Conservation (phyloP, 2,888 invertebrate genomes). For the Thymelicus sylvestris region DNA sequence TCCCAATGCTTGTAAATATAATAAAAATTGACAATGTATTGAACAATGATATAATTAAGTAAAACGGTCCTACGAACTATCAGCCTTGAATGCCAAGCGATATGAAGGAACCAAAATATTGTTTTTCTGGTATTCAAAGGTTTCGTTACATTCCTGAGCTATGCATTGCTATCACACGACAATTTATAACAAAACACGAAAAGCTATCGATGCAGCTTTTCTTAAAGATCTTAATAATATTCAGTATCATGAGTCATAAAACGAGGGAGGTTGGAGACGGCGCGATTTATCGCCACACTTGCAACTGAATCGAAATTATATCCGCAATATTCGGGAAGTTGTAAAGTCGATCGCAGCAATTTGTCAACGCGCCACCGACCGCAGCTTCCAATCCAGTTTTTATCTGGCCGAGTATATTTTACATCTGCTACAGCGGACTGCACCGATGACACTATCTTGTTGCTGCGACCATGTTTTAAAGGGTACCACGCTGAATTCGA, state of each 20-base stretch:
- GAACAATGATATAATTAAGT: too few relatives aligned
- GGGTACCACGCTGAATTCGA: slow-evolving; percentile 3
- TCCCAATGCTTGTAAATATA: too few relatives aligned
- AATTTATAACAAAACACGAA: too few relatives aligned
- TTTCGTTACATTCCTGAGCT: too few relatives aligned
- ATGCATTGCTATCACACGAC: too few relatives aligned
- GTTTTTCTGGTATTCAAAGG: too few relatives aligned
- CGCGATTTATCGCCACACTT: slow-evolving; percentile 53
- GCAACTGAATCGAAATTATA: slow-evolving; percentile 50
- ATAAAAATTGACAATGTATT: too few relatives aligned
- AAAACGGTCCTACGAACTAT: too few relatives aligned
- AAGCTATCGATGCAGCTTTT: too few relatives aligned
- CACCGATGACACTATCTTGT: slow-evolving; percentile 32
- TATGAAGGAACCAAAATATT: too few relatives aligned
- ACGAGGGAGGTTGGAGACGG: slow-evolving; percentile 30
- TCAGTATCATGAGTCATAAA: slow-evolving; percentile 5
- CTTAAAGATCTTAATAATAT: background rate
- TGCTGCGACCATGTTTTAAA: slow-evolving; percentile 17
- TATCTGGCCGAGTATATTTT: slow-evolving; percentile 41
- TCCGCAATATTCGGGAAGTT: slow-evolving; percentile 52
- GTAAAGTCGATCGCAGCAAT: slow-evolving; percentile 58
- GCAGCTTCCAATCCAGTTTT: slow-evolving; percentile 51
- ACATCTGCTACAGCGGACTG: slow-evolving; percentile 36
- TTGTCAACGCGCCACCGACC: slow-evolving; percentile 53
- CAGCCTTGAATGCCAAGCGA: too few relatives aligned